Conservation (phyloP, 2,113 vertebrate genomes). For the Protobothrops mucrosquamatus region DNA sequence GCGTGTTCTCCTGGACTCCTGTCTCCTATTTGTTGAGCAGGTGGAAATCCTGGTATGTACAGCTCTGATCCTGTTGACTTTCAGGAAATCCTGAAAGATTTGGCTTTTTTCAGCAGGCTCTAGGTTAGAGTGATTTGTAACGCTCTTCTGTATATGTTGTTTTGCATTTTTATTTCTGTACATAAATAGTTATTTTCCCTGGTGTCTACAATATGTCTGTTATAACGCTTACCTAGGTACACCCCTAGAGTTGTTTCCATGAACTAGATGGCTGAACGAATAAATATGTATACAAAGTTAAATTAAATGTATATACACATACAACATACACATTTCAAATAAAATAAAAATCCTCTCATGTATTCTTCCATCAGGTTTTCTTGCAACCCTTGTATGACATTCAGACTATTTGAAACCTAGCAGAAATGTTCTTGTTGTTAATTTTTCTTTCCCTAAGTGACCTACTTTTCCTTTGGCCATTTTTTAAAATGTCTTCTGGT, state of each 20-base stretch:
- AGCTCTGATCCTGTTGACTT: too few relatives aligned
- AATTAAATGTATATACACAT: background rate
- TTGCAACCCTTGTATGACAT: background rate
- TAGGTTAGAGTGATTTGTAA: background rate
- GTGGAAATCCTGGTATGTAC: too few relatives aligned
- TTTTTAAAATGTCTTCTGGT: too few relatives aligned
- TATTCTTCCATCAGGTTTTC: background rate
- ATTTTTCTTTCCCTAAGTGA: too few relatives aligned
- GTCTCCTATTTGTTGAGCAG: too few relatives aligned
- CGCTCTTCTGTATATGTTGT: background rate
- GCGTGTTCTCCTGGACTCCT: too few relatives aligned
- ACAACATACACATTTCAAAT: background rate
- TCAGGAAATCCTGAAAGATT: too few relatives aligned
- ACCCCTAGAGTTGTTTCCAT: background rate
- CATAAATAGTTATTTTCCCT: background rate
- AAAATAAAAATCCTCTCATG: background rate
- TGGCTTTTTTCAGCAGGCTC: too few relatives aligned
- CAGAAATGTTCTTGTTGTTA: too few relatives aligned
- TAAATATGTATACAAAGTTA: background rate
- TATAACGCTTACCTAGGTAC: background rate
- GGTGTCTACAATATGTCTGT: too few relatives aligned
- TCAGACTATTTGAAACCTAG: background rate
- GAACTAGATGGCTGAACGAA: background rate
- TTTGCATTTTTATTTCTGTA: background rate
- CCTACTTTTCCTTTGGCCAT: too few relatives aligned